Conservation (phyloP, 2,113 vertebrate species). For the Taxidea taxus region DNA sequence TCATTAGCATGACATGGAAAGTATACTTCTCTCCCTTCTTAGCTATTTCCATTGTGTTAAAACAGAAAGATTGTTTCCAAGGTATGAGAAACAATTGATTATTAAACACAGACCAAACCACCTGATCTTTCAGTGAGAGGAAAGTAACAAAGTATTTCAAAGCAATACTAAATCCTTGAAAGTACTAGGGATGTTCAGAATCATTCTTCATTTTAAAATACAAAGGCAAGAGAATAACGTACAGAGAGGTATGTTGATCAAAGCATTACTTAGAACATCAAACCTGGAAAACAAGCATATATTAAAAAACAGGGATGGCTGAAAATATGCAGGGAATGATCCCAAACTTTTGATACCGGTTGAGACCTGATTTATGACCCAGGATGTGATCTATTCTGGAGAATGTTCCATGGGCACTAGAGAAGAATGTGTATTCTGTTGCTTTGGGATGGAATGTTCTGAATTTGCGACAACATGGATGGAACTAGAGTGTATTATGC, state of each 20-base stretch:
- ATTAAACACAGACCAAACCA: background rate
- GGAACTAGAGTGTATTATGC: no score
- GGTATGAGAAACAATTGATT: background rate
- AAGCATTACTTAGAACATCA: background rate
- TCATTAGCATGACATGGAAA: background rate
- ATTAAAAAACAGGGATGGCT: background rate
- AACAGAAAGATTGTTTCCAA: constrained; percentile 46
- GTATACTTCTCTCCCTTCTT: background rate
- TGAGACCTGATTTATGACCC: no score
- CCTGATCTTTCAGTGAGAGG: background rate
- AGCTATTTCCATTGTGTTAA: constrained; percentile 11
- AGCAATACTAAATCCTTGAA: background rate
- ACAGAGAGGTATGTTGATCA: background rate
- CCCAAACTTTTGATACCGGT: no score
- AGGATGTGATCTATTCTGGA: no score
- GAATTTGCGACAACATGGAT: no score
- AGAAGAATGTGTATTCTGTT: no score
- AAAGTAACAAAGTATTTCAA: background rate
- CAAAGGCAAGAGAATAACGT: constrained; percentile 13
- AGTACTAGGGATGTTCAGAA: background rate
- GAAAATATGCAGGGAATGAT: no score
- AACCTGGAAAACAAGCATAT: background rate
- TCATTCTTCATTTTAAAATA: background rate
- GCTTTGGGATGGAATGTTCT: no score
- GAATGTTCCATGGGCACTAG: no score